Evolutionary conservation across 1,140 invertebrate species (phyloP).

Genomic region (Eueides isabella): DNA sequence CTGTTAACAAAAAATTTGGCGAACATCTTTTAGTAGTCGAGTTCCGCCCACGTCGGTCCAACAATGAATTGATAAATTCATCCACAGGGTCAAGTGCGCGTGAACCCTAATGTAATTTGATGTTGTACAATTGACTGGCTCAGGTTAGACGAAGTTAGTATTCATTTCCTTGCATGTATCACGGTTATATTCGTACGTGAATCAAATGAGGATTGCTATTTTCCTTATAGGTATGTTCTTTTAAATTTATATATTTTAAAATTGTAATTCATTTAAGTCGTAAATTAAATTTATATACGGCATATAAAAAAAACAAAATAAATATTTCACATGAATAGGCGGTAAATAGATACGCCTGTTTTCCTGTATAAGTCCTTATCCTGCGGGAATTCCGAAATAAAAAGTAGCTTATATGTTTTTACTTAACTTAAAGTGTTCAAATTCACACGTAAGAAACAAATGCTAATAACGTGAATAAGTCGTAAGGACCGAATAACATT

Average conservation of each 20-base stretch:
- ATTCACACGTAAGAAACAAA: too few relatives aligned
- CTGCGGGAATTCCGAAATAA: too few relatives aligned
- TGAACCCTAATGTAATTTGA: slow-evolving; percentile 61
- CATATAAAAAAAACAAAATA: too few relatives aligned
- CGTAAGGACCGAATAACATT: too few relatives aligned
- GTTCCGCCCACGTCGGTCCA: slow-evolving; percentile 33
- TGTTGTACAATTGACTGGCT: slow-evolving; percentile 49
- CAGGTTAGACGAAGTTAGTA: slow-evolving; percentile 4
- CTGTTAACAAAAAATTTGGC: slow-evolving; percentile 14
- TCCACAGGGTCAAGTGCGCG: slow-evolving; percentile 66
- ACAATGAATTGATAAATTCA: slow-evolving; percentile 43
- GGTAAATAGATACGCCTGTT: too few relatives aligned
- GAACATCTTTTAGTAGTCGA: slow-evolving; percentile 19
- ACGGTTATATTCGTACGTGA: slow-evolving; percentile 13
- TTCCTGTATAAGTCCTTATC: too few relatives aligned
- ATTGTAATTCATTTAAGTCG: background rate
- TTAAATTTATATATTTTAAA: background rate
- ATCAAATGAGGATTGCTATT: background rate
- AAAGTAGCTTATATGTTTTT: too few relatives aligned
- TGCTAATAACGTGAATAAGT: too few relatives aligned
- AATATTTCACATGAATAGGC: too few relatives aligned
- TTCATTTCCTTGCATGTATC: slow-evolving; percentile 9
- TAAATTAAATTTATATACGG: too few relatives aligned
- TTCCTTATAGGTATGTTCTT: background rate
- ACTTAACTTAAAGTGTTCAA: too few relatives aligned